phyloP scores from a whole-genome alignment of 2,797 vertebrate species.

The Anguilla anguilla region DNA sequence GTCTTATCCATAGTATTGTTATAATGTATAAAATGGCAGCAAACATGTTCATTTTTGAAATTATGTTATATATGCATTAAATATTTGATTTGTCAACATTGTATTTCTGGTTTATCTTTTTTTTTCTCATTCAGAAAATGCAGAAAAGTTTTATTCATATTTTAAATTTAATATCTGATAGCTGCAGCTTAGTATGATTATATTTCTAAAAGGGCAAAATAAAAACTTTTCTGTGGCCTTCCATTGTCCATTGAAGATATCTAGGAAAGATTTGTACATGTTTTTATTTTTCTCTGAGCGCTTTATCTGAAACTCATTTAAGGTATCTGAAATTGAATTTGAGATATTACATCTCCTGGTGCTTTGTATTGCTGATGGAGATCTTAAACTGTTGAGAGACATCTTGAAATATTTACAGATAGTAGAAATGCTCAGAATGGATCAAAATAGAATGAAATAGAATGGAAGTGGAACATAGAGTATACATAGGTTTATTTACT shows the following conservation, averaged over 20 bases:
- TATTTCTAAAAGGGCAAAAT: neutral
- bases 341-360: constrained; percentile 22
- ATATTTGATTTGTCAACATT: constrained; percentile 54
- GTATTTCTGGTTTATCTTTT: neutral
- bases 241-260: neutral
- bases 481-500: neutral
- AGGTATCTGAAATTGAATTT: constrained; percentile 66
- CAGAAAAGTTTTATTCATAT: neutral
- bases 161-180: neutral
- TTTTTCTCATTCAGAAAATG: neutral
- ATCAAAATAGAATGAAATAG: neutral
- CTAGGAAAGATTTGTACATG: constrained; percentile 49
- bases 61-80: constrained; percentile 63
- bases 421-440: constrained; percentile 52
- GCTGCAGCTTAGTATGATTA: neutral
- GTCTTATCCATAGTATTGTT: too few species aligned
- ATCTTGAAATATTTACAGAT: constrained; percentile 75
- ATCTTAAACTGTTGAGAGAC: constrained; percentile 36
- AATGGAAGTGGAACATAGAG: neutral
- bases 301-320: constrained; percentile 46
- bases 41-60: constrained; percentile 6
- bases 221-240: neutral
- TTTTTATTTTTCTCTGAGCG: constrained; percentile 50
- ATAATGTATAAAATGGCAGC: too few species aligned
- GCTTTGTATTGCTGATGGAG: constrained; percentile 13